Evolutionary conservation across 2,797 vertebrate genomes (phyloP).

Genomic region (Pogoniulus pusillus): DNA sequence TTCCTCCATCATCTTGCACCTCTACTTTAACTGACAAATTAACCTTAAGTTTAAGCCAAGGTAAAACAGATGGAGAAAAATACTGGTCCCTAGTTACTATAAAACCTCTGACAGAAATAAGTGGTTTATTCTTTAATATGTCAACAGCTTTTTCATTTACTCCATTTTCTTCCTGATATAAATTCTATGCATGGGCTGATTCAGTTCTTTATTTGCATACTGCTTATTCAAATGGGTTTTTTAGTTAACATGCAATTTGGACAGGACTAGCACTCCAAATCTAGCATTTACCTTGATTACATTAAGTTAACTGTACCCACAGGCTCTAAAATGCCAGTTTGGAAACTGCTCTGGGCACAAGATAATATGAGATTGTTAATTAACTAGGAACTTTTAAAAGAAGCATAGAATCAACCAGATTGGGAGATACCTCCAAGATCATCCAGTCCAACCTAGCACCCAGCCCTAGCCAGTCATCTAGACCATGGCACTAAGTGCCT

Average conservation of each 20-base stretch:
- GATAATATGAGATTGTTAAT: constrained; percentile 42
- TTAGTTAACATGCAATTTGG: constrained; percentile 50
- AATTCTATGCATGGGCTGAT: neutral
- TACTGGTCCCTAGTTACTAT: neutral
- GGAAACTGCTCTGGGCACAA: constrained; percentile 44
- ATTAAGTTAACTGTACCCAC: constrained; percentile 52
- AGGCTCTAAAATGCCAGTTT: constrained; percentile 41
- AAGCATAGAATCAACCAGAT: too few relatives aligned
- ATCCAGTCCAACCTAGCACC: too few relatives aligned
- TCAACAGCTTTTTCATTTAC: neutral
- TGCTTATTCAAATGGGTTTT: constrained; percentile 53
- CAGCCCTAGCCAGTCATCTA: too few relatives aligned
- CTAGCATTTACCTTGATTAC: constrained; percentile 58
- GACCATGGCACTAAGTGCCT: too few relatives aligned
- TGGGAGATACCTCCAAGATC: too few relatives aligned
- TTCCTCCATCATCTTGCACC: neutral
- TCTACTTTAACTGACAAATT: constrained; percentile 29
- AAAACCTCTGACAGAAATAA: constrained; percentile 21
- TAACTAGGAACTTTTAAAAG: constrained; percentile 45
- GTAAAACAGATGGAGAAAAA: constrained; percentile 15
- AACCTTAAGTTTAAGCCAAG: constrained; percentile 2
- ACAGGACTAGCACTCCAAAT: constrained; percentile 44
- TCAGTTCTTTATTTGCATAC: constrained; percentile 42
- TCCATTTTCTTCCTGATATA: neutral
- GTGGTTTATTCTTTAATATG: neutral